Percentiles rank a stretch among this genome's conserved stretches.
These are phyloP conservation scores for Malurus cyaneus DNA, from an alignment of 2,113 vertebrate species.

Conservation along the genomic window DNA sequence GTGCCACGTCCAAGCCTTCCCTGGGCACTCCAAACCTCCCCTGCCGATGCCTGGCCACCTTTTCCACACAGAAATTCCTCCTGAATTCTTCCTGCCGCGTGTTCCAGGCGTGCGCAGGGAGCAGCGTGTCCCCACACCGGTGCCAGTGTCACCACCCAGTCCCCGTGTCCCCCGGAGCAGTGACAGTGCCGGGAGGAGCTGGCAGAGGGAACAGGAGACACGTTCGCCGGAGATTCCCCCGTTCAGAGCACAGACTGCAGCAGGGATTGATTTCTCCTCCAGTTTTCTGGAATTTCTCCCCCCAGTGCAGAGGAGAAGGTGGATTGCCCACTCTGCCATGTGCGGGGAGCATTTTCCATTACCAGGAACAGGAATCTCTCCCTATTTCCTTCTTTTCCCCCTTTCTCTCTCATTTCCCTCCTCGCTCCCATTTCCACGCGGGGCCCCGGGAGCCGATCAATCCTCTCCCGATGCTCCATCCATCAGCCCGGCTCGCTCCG, in stretches of 20 bases:
- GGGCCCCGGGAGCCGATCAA: not conserved
- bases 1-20: fast-evolving
- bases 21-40: not conserved
- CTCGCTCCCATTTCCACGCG: not conserved
- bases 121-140: fast-evolving
- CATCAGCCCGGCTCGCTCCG: not conserved
- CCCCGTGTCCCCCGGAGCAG: not conserved
- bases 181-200: not conserved
- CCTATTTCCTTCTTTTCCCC: not conserved
- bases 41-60: fast-evolving
- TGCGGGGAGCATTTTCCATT: not conserved
- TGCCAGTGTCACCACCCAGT: not conserved
- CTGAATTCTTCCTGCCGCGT: fast-evolving
- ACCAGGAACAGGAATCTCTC: not conserved
- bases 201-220: not conserved
- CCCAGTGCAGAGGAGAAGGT: not conserved
- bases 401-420: not conserved
- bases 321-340: not conserved
- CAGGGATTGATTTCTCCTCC: constrained; percentile 44
- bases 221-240: not conserved
- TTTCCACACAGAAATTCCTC: not conserved
- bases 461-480: not conserved
- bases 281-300: not conserved
- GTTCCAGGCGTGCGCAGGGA: fast-evolving
- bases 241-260: not conserved